Evolutionary conservation across 2,797 vertebrate species (phyloP).

Genomic region (Zalophus californianus): DNA sequence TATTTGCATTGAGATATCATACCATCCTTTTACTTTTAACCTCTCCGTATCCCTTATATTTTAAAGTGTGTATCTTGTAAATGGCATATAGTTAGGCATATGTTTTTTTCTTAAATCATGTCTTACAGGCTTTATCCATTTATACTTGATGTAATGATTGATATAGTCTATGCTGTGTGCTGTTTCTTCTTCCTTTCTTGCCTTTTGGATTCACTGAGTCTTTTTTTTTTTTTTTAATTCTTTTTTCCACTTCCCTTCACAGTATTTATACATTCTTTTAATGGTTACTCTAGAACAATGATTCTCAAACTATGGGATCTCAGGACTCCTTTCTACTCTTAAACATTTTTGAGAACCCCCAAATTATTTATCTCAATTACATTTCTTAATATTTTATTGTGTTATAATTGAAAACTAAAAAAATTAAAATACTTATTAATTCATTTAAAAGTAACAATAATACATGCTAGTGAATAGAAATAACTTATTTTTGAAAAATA

Average conservation of each 20-base stretch:
- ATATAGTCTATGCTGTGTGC: neutral
- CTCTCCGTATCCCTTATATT: neutral
- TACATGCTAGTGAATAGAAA: neutral
- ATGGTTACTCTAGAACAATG: neutral
- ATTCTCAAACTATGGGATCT: neutral
- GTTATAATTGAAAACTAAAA: neutral
- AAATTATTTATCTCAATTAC: neutral
- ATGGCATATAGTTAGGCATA: neutral
- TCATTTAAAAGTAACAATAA: neutral
- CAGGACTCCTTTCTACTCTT: neutral
- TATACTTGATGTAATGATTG: neutral
- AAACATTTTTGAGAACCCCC: neutral
- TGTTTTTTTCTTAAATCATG: neutral
- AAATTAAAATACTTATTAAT: neutral
- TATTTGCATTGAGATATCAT: neutral
- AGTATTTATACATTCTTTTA: neutral
- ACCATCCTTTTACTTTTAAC: too few species aligned
- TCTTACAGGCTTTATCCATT: neutral
- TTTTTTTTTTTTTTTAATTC: neutral
- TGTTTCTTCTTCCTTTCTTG: neutral
- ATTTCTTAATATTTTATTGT: neutral
- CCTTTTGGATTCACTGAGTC: neutral
- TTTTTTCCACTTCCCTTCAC: neutral
- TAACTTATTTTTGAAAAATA: slow-evolving; percentile 16
- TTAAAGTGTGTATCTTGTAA: neutral